Conservation (phyloP, 2,113 vertebrate species). For the Myiagra hebetior region DNA sequence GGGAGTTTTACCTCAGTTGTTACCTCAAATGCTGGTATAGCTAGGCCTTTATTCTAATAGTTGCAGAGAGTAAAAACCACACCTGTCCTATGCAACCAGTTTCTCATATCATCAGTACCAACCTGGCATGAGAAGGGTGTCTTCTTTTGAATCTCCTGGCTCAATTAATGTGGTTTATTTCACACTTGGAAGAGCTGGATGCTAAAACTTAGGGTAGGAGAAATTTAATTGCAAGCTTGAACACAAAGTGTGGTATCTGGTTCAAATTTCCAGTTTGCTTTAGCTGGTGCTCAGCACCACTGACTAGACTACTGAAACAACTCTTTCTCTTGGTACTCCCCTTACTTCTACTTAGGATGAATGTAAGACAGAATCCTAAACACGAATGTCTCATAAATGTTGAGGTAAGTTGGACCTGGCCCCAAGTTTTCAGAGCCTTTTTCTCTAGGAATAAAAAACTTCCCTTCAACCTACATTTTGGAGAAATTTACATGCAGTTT, state of each 20-base stretch:
- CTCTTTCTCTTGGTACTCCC: not conserved
- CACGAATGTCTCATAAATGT: not conserved
- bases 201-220: not conserved
- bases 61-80: not conserved
- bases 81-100: not conserved
- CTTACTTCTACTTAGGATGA: not conserved
- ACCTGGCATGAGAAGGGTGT: not conserved
- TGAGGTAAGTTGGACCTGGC: not conserved
- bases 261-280: not conserved
- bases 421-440: not conserved
- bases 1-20: not conserved
- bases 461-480: not conserved
- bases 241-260: not conserved
- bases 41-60: not conserved
- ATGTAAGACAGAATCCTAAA: not conserved
- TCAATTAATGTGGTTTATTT: not conserved
- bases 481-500: not conserved
- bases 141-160: not conserved
- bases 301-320: not conserved
- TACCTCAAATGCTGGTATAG: not conserved
- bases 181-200: not conserved
- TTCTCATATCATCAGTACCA: not conserved
- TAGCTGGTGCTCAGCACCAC: not conserved
- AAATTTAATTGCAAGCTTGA: constrained; percentile 6
- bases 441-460: not conserved